Percentiles rank a stretch among this genome's conserved stretches.
Conservation (phyloP, 1,140 invertebrate genomes). For the Drepana arcuata region DNA sequence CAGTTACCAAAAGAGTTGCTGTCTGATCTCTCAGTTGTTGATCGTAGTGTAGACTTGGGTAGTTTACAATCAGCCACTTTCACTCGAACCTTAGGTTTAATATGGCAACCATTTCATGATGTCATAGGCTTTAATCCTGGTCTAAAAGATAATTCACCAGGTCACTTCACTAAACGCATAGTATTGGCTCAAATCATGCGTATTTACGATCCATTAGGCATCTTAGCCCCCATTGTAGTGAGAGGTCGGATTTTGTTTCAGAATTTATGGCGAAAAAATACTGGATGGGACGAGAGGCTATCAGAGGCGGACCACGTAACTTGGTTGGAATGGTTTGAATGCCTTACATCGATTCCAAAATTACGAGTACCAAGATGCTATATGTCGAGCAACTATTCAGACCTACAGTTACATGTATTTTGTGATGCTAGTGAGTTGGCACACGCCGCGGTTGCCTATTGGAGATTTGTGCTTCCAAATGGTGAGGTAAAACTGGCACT, state of each 20-base stretch:
- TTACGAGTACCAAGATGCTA: neutral
- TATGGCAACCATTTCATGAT: neutral
- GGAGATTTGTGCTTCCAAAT: neutral
- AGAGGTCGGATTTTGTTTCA: neutral
- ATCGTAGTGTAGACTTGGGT: slow-evolving; percentile 1
- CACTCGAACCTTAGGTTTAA: slow-evolving; percentile 1
- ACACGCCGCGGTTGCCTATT: slow-evolving; percentile 15
- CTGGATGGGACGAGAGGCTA: slow-evolving; percentile 1
- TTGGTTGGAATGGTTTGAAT: neutral
- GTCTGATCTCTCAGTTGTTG: neutral
- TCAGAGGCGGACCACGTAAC: neutral
- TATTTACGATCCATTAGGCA: slow-evolving; percentile 2
- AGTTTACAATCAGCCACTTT: neutral
- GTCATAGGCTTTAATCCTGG: slow-evolving; percentile 1
- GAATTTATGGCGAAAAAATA: slow-evolving; percentile 1
- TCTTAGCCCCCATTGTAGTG: neutral
- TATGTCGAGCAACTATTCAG: neutral
- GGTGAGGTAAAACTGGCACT: slow-evolving; percentile 1
- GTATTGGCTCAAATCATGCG: slow-evolving; percentile 1
- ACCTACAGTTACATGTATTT: slow-evolving; percentile 19
- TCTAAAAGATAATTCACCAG: neutral
- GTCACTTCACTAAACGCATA: neutral
- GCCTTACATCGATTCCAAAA: neutral
- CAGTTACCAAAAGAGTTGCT: slow-evolving; percentile 1
- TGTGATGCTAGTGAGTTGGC: slow-evolving; percentile 17